Base-by-base conservation (phyloP, 2,113 vertebrate species). In the Aptenodytes forsteri region DNA sequence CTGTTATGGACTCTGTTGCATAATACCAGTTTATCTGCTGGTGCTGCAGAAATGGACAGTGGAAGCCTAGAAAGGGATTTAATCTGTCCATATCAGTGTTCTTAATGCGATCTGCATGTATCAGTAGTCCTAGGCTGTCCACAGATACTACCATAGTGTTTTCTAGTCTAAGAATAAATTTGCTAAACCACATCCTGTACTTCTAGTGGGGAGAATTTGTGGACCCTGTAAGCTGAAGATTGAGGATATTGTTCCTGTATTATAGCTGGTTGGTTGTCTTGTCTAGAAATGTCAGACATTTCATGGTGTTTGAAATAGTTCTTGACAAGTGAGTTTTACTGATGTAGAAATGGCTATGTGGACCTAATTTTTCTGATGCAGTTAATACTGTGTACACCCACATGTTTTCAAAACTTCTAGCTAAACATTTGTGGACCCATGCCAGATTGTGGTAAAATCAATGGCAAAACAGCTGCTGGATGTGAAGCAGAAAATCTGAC, bases 371-470 rank as follows among this genome's bases (percentile, higher is more conserved):
- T 69, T 83, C 30, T 84, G 49, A 71, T 71, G 25, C 11, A 47
- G 7, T 80, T 92, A 87, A 93, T 47, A 19, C 3, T 50, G 4
- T 83, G 26, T 81, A 11, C 7, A 13, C 34, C 9, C n/a, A 16
- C 4, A 0, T 91, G 26, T 94, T 90, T 95, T 89, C 29, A 72
- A 96, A 94, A 91, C 56, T 91, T 93, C 19, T 91, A 99, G 99
- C 92, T 99, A 58, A 99, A 99, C 44, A 98, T 99, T 95, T 99
- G 99, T 83, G 98, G 97, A 17, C n/a, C 93, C 0, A 90, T 98
- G 56, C 27, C 97, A 0, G 67, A 69, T 3, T 99, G 99, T 12
- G 99, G 99, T n/a, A 8, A 32, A 14, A 84, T 97, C 2, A 34
- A 69, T 4, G 96, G 69, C 15, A 92, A 81, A 50, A 61, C 89